phyloP scores from a whole-genome alignment of 2,113 vertebrate genomes.

The Silurus glanis region DNA sequence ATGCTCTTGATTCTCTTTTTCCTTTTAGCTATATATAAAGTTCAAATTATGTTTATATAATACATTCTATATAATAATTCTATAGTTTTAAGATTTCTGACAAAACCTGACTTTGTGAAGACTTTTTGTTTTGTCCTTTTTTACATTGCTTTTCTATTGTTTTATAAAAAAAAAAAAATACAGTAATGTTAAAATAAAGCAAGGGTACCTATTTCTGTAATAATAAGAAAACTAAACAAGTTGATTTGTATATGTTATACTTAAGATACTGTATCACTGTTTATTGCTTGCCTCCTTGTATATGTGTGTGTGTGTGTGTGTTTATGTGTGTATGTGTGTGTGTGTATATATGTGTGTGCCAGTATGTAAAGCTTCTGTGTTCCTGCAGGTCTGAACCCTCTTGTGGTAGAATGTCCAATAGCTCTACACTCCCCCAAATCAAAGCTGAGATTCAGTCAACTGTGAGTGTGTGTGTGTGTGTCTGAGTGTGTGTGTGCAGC shows the following conservation, averaged over 20 bases:
- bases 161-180: neutral
- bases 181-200: neutral
- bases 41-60: neutral
- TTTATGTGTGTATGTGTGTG: neutral
- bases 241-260: neutral
- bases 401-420: conserved; percentile 71
- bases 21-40: neutral
- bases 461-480: conserved; percentile 39
- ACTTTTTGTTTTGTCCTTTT: neutral
- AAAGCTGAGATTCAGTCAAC: conserved; percentile 73
- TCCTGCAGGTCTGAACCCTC: conserved; percentile 67
- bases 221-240: neutral
- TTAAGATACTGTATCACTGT: neutral
- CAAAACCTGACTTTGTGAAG: neutral
- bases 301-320: neutral
- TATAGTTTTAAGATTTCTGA: too few species aligned
- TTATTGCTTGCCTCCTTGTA: neutral
- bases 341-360: conserved; percentile 32
- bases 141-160: neutral
- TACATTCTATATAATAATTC: too few species aligned
- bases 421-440: conserved; percentile 69
- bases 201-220: neutral
- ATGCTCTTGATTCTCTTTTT: too few species aligned
- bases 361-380: conserved; percentile 69
- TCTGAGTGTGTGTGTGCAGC: neutral